phyloP scores from a whole-genome alignment of 2,113 vertebrate species.

The Paratilapia polleni region DNA sequence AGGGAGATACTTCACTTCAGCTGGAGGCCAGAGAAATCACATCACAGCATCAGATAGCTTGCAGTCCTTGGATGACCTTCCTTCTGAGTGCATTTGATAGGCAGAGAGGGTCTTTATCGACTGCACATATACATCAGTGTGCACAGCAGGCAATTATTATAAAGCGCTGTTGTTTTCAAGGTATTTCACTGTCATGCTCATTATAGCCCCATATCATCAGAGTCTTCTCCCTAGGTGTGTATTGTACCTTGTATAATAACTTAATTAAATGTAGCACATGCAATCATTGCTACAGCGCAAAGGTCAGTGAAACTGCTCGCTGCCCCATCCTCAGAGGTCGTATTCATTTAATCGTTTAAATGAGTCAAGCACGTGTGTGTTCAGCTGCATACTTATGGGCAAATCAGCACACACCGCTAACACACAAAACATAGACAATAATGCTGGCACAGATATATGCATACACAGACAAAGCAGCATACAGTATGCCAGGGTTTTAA shows the following conservation, averaged over 20 bases:
- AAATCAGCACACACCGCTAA: slow-evolving; percentile 6
- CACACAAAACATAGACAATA: not conserved
- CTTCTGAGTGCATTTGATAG: slow-evolving; percentile 10
- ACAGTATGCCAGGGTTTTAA: not conserved
- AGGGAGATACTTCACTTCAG: slow-evolving; percentile 45
- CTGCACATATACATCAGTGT: not conserved
- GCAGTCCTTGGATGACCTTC: slow-evolving; percentile 68
- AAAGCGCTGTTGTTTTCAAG: slow-evolving; percentile 2
- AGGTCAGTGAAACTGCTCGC: slow-evolving; percentile 10
- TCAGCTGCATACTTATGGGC: slow-evolving; percentile 11
- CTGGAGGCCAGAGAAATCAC: slow-evolving; percentile 49
- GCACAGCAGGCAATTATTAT: not conserved
- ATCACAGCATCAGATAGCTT: slow-evolving; percentile 57
- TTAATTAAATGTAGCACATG: slow-evolving; percentile 2
- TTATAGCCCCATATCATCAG: not conserved
- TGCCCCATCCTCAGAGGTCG: not conserved
- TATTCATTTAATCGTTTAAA: slow-evolving; percentile 20
- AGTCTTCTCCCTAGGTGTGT: not conserved
- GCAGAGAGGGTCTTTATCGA: not conserved
- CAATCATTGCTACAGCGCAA: not conserved
- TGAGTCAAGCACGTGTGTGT: not conserved
- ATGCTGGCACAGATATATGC: not conserved
- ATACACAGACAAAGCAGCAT: not conserved
- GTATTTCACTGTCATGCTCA: not conserved
- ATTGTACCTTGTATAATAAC: not conserved